Base-by-base conservation (phyloP, 2,113 vertebrate genomes). In the Haliaeetus leucogaster region DNA sequence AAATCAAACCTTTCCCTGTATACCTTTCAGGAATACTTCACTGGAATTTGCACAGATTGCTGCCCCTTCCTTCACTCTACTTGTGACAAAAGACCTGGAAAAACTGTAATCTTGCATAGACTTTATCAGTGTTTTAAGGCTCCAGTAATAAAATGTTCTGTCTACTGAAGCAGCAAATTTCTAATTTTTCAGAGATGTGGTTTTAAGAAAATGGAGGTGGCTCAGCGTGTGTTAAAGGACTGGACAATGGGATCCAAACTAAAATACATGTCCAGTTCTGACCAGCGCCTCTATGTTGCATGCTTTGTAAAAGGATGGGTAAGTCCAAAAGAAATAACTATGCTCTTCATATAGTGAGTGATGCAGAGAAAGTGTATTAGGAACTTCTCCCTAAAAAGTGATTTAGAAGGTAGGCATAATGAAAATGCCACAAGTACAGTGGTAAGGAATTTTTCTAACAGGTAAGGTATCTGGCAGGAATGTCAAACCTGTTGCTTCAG, bases 261-360 rank as follows among this genome's bases (percentile, higher is more conserved):
- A 11, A 66, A 70, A 48, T n/a, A 29, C 0, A 0, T 13, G 11
- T 15, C 29, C 18, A 19, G 3, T 58, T 85, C 52, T 55, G 29
- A 89, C 25, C 55, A 84, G 50, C 0, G 0, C 42, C 32, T 81
- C n/a, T 8, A 2, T 27, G 34, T 32, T 59, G 25, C 11, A 5
- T 43, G 48, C 71, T 68, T 61, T 61, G 40, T 12, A 32, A 52
- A 40, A 61, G 32, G 22, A 36, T 52, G 19, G 45, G 21, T 81
- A 68, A 92, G 34, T 86, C 74, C 40, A 66, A 65, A 88, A 76
- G 29, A 55, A 78, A 71, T 30, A 77, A 66, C 36, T 36, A 6
- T 0, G 2, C 8, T 70, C 19, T 70, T 89, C 52, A 26, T 11
- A 9, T 20, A 70, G 25, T 50, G n/a, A 92, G 58, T 27, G 26